Evolutionary conservation across 2,113 vertebrate species (phyloP), one percentile per base, ranked within the genome.

Genomic region (Myotis brandtii): DNA sequence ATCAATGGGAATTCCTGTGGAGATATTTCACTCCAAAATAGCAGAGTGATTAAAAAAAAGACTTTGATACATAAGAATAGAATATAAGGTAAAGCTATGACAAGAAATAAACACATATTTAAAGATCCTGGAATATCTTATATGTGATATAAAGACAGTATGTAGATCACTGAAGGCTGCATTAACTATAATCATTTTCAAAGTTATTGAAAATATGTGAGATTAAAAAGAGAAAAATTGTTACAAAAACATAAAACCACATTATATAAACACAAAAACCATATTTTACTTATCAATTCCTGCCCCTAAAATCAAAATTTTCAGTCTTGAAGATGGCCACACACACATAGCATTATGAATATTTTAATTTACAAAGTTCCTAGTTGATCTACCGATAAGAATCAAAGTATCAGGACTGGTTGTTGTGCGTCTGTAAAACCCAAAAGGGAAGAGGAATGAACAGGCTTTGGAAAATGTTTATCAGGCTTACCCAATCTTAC

Each of bases 31-130:
- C 21, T 85, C 21, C n/a, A 59, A 56, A 56, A 66, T 69, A 77
- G 40, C 23, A 43, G 50, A 77, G 50, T 81, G 11, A 75, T 27
- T 59, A 48, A 50, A 66, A 43, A 85, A 48, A 73, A 16, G 10
- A 69, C 48, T 75, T 84, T 10, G 48, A 13, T 54, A 14, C 34
- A 25, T 30, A 77, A 43, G 46, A 93, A 88, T 72, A 14, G 34
- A 81, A 54, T 62, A 64, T 72, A 80, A 56, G 2, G 25, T 88
- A 9, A 95, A 77, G 48, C 73, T 59, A 75, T 2, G 1, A 18
- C 52, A 95, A 76, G 56, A 95, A 77, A 83, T 81, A 87, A 87
- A 50, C 5, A 70, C 89, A 13, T 25, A 27, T 91, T 80, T 88
- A 79, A 37, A 70, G 6, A 66, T 43, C 62, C 59, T 86, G 48